Evolutionary conservation across 2,888 invertebrate species (phyloP).

Genomic region (Choristoneura rosaceana): DNA sequence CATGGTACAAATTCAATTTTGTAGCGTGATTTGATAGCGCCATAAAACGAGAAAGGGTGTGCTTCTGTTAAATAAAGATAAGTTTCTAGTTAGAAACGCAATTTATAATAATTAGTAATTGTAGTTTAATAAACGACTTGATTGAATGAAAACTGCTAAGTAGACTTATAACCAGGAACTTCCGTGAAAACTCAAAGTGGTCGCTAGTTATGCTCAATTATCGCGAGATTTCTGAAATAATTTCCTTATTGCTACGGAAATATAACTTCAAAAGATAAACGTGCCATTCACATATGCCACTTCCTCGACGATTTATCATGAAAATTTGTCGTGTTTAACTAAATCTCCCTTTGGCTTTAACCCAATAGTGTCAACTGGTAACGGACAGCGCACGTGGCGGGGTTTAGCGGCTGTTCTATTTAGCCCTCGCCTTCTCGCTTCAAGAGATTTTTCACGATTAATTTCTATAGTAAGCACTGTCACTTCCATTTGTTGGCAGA

Average conservation of each 20-base stretch:
- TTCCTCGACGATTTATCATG: constrained; percentile 52
- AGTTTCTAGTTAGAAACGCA: neutral
- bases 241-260: constrained; percentile 40
- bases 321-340: constrained; percentile 53
- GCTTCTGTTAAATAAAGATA: constrained; percentile 9
- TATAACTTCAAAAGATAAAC: constrained; percentile 48
- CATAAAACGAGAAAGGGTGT: constrained; percentile 8
- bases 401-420: constrained; percentile 69
- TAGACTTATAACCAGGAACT: constrained; percentile 33
- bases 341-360: constrained; percentile 67
- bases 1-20: constrained; percentile 1
- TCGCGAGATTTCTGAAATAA: constrained; percentile 29
- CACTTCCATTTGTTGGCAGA: constrained; percentile 80
- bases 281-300: constrained; percentile 45
- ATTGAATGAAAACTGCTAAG: constrained; percentile 23
- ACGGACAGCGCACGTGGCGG: constrained; percentile 80
- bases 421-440: constrained; percentile 61
- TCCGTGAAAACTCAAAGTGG: constrained; percentile 29
- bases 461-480: constrained; percentile 78
- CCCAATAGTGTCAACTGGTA: constrained; percentile 80
- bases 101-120: neutral
- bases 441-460: constrained; percentile 82
- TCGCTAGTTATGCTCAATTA: constrained; percentile 35
- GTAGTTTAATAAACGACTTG: neutral
- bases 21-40: neutral